Evolutionary conservation across 2,797 vertebrate genomes (phyloP), one percentile per base, ranked within the genome.

Genomic region (Macrochelys suwanniensis): DNA sequence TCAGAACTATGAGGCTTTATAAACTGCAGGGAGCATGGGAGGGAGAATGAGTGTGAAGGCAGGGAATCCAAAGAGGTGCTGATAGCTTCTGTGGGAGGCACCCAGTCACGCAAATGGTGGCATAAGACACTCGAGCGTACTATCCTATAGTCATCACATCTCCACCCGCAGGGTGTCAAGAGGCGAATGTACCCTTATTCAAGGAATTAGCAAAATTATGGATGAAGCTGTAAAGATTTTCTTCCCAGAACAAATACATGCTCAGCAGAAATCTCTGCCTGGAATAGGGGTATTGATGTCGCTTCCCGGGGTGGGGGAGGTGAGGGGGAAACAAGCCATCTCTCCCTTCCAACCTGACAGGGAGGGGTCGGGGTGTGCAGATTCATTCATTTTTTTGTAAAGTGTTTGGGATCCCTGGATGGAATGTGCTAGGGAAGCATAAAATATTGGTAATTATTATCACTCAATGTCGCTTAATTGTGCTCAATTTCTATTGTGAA

Each of bases 241-340:
- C 12, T 15, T 25, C 68, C 37, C 37, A 42, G 68, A 25, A 74
- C 68, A 45, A 42, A 45, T 25, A 11, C 37, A 11, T 47, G 71
- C 71, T 76, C 42, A 76, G 42, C 71, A 28, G 42, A 47, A 76
- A 76, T 47, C 71, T 25, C 25, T 76, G 71, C 23, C 71, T 76
- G 23, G 42, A 76, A 45, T 45, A 45, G 71, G 42, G 37, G 26
- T 47, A 26, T 12, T 45, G 37, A 76, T 17, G 12, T 47, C 47
- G 42, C 42, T 76, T 26, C 42, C 0, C 2, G 12, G 42, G 6
- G n/a, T 19, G 4, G 19, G 5, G 1, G 4, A 3, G 33, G 61
- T 2, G 19, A 5, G 26, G 28, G 59, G 12, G 28, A 15, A 9
- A 37, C 21, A 74, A 45, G 37, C 6, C 42, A 13, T 45, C 21